Base-by-base conservation (phyloP, 2,797 vertebrate species). In the Siniperca scherzeri region DNA sequence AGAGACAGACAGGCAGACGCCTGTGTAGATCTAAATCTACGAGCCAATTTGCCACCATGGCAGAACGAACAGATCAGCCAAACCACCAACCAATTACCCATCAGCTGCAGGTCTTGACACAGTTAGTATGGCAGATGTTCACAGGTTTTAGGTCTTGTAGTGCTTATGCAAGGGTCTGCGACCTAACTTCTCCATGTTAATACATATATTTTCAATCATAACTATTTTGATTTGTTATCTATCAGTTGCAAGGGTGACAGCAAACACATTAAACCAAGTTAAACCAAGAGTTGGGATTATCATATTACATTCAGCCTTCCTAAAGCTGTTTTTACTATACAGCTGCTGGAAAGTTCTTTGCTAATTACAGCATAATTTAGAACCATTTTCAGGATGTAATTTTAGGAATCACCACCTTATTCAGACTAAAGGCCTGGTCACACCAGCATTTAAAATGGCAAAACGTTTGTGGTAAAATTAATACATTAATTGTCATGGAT, bases 1-100 rank as follows among this genome's bases (percentile, higher is more conserved):
- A 77, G 38, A 86, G 88, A 88, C 91, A 93, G 91, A 90, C 92
- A 80, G 84, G 65, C 85, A 77, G 92, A 85, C 87, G 88, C 82
- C 86, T 38, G 61, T 38, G 30, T 44, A 75, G 64, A 89, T 85
- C 60, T 83, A 52, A 88, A 86, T 89, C 79, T 86, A 48, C 4
- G 22, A 88, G 85, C 27, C 77, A 88, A 83, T 88, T 86, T 82
- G 87, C 81, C 84, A 67, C 83, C 87, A 74, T 19, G 55, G 65
- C 70, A 86, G 68, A 82, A 67, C 7, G 6, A 84, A 60, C 87
- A 85, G 83, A 89, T 88, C 70, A 75, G 17, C 78, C 57, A 69
- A 74, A 85, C 71, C 78, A 64, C 87, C 86, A 86, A 84, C 84
- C 33, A 22, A 70, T 73, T 73, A 64, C 7, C 71, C 62, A 60